Evolutionary conservation across 2,888 invertebrate species (phyloP), one percentile per base, ranked within the genome.

Genomic region (Amphimallon solstitiale): DNA sequence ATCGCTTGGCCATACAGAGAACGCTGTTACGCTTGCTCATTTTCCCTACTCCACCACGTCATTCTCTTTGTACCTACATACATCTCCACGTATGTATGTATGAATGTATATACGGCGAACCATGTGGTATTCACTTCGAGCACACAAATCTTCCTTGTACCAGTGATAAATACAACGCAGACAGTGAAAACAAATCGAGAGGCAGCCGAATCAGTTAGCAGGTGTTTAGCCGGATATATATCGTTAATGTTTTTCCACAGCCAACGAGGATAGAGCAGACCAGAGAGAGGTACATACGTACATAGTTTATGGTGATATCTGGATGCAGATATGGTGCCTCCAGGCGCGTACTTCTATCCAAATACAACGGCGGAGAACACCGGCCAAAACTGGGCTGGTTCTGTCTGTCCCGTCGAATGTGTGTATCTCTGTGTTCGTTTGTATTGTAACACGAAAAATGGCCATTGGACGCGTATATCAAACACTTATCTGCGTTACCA

Each of bases 121-220:
- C 56, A 59, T 45, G 56, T 59, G 43, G 56, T 59, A 43, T 59
- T 43, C 43, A 15, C 43, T 45, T n/a, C 29, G 34, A 59, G 43
- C 43, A 38, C 43, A 45, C 56, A 59, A 59, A 59, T 59, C 56
- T 43, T 59, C 23, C 43, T 45, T 43, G 56, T 34, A 59, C 70
- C 14, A 46, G 72, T 71, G 75, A 75, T 75, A 75, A 75, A 75
- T 75, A 75, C 69, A 70, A 62, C 64, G 69, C 68, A 68, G 73
- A 73, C 75, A 73, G 75, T 65, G 72, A 73, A 74, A 74, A 75
- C 75, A 75, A 75, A 75, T 75, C 74, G 73, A 75, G 72, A 74
- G 73, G 75, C 73, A 75, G 73, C 73, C 72, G 75, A 74, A 74
- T 74, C 73, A 73, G 75, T 75, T 75, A 74, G 74, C 75, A 75